Percentiles rank a stretch among this genome's conserved stretches.
phyloP scores from a whole-genome alignment of 2,797 vertebrate species.

The Champsocephalus esox region DNA sequence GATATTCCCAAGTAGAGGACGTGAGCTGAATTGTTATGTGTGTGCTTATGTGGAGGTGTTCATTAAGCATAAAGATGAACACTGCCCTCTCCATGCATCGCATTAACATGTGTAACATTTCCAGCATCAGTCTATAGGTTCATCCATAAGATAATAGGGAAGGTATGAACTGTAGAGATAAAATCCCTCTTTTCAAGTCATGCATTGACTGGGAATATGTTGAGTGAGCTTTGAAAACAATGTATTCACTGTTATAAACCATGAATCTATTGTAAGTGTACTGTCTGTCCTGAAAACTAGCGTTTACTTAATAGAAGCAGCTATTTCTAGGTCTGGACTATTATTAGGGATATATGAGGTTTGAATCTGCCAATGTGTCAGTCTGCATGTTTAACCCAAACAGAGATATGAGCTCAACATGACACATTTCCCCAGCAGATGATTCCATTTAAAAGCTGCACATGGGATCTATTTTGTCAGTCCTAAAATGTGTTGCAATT shows the following conservation, averaged over 20 bases:
- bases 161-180: not conserved
- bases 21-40: conserved; percentile 13
- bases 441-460: conserved; percentile 22
- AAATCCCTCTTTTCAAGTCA: not conserved
- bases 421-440: conserved; percentile 9
- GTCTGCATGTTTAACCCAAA: conserved; percentile 10
- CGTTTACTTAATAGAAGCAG: conserved; percentile 37
- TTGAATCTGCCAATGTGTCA: conserved; percentile 2
- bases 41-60: not conserved
- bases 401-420: conserved; percentile 34
- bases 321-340: conserved; percentile 26
- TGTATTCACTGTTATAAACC: conserved; percentile 7
- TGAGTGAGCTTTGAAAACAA: conserved; percentile 1
- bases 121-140: conserved; percentile 1
- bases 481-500: conserved; percentile 18
- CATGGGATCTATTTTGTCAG: not conserved
- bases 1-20: not conserved
- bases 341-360: conserved; percentile 10
- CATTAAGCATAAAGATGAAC: conserved; percentile 11
- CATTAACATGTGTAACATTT: conserved; percentile 22
- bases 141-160: not conserved
- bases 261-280: not conserved
- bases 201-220: not conserved
- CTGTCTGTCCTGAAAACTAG: not conserved
- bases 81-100: not conserved